Evolutionary conservation across 2,888 invertebrate genomes (phyloP), one percentile per base, ranked within the genome.

Genomic region (Myopa testacea): DNA sequence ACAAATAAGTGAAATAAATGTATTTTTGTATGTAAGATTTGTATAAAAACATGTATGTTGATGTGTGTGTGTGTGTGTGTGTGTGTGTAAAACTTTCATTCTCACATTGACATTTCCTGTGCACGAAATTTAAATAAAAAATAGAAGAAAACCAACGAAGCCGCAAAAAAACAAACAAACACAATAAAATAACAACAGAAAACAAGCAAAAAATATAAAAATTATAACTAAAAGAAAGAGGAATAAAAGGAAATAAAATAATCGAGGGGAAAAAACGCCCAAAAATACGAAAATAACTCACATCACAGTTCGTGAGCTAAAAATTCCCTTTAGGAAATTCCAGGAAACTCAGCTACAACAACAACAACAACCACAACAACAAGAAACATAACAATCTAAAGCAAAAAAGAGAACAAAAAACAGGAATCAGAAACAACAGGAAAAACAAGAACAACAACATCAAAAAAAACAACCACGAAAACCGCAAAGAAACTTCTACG

Each of bases 291-390:
- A 69, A 62, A 69, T 68, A 78, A 62, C 71, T 40, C 72, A 63
- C 50, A 58, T 65, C 26, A 34, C 62, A 69, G 50, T 81, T 81
- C 81, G 81, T 82, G 82, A 80, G 82, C 83, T 78, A 81, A 84
- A 84, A 65, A 34, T 84, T 84, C 83, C 81, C 83, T 78, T 82
- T 80, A 81, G 82, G 81, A 80, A 82, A 79, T 85, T 84, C 84
- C 82, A 77, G 82, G 84, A 84, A 85, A 81, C 19, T 74, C 52
- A 26, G 37, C 58, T 19, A 12, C 60, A 78, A 26, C 67, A 79
- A 78, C 78, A 80, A 63, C n/a, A 73, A n/a, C 65, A 79, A 78
- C 75, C 71, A 67, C 76, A 68, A 78, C 45, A 40, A 58, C 58
- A 65, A 50, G 19, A 58, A 60, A n/a, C 10, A 37, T 34, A 37